Base-by-base conservation (phyloP, 2,797 vertebrate species). In the Mus caroli region DNA sequence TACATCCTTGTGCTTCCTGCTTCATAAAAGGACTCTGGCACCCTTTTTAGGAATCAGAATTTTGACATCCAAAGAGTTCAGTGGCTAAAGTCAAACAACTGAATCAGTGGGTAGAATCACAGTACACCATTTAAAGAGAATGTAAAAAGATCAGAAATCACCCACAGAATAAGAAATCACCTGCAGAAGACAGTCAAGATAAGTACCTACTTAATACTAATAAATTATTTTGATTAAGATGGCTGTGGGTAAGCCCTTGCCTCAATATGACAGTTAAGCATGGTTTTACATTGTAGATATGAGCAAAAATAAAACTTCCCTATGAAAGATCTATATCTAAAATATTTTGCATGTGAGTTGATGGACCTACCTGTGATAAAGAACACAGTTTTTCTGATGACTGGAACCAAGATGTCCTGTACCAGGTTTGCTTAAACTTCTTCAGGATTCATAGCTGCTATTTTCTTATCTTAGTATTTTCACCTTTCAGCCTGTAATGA, bases 401-500 rank as follows among this genome's bases (percentile, higher is more conserved):
- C 0, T 89, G 96, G 22, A 94, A 77, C 31, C 46, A 31, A 85
- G 26, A 43, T 94, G 89, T 97, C 94, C 96, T 89, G 96, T 93
- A 96, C 80, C 78, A 52, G 94, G 91, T 15, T 26, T 69, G 95
- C 83, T 76, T 94, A 94, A 97, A 97, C 93, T 87, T 91, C 94
- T 97, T 96, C 89, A 92, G 91, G 69, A 92, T 43, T 46, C 40
- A 90, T 93, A 93, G 64, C 97, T 97, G 89, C 88, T 97, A 94
- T 97, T 98, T 97, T 96, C 97, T 97, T 80, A 95, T 95, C 87
- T 93, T 93, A 94, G 46, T 69, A 92, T 92, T 96, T 97, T 98
- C 97, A 96, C 97, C 95, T 97, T 93, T 95, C 96, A 97, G 76
- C 56, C 88, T 78, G 96, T 98, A 98, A 98, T 98, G 97, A 97